Evolutionary conservation across 2,888 invertebrate genomes (phyloP), one percentile per base, ranked within the genome.

Genomic region (Dasypogon diadema): DNA sequence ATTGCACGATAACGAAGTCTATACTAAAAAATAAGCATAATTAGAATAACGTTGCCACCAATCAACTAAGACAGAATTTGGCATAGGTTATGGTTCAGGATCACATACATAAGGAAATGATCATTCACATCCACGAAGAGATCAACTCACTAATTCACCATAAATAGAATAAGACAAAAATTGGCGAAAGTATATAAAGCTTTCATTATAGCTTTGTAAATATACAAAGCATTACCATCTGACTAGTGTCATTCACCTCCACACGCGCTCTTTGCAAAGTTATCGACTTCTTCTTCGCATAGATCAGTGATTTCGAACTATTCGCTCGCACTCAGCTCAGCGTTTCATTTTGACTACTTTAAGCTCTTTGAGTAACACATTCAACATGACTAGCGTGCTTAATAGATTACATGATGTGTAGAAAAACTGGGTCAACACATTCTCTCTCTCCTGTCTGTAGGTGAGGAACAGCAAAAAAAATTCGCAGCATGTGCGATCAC

Each of bases 121-220:
- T n/a, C n/a, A n/a, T n/a, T n/a, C n/a, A 34, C 18, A 42, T 22
- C 24, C 46, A 18, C 68, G 24, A 51, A n/a, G 48, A 30, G 21
- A 14, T 70, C 3, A 14, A 22, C 65, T 8, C 16, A 51, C 14
- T 16, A 46, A 51, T 54, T 6, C 8, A 46, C 54, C 70, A 54
- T 54, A 54, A 46, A 54, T n/a, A 54, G 54, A 54, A 51, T 37
- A 37, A 34, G 26, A 34, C 26, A 70, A 18, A 54, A 70, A 70
- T 70, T 54, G 70, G 70, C 70, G 70, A 70, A 70, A 70, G 70
- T 70, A 12, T n/a, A 30, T 54, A 54, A 34, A 70, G 70, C 70
- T 70, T 70, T 70, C n/a, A 34, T 16, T 26, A 14, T 12, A 18
- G 37, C 22, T 48, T 68, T 46, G 48, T 51, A 24, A 26, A 68